These are phyloP conservation scores for Bovichtus diacanthus DNA, from an alignment of 2,797 vertebrate genomes.

Conservation along the genomic window DNA sequence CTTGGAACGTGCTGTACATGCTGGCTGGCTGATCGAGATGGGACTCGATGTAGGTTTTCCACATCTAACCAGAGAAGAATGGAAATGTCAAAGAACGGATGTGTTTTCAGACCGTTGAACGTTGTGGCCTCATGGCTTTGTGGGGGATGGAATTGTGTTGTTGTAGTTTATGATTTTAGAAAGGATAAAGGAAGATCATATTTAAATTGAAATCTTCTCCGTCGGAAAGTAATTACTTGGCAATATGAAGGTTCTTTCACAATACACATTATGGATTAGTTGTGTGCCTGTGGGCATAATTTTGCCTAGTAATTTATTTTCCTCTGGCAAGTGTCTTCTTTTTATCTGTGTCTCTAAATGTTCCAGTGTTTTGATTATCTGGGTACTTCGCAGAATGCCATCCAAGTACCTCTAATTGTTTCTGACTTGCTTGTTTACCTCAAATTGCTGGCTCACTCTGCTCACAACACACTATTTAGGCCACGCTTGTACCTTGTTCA, in stretches of 20 bases:
- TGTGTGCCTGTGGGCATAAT: constrained; percentile 35
- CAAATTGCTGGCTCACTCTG: constrained; percentile 52
- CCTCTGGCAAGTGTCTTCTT: constrained; percentile 25
- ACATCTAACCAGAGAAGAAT: constrained; percentile 43
- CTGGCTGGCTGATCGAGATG: constrained; percentile 20
- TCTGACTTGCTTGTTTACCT: constrained; percentile 73
- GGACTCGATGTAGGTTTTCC: constrained; percentile 21
- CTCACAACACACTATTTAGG: constrained; percentile 36
- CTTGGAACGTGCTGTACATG: constrained; percentile 14
- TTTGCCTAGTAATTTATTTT: constrained; percentile 22
- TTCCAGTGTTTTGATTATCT: constrained; percentile 61
- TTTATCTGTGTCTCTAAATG: constrained; percentile 27
- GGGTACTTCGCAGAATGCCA: constrained; percentile 42
- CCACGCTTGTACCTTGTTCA: constrained; percentile 35
- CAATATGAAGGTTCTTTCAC: constrained; percentile 31
- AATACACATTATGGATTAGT: constrained; percentile 49
- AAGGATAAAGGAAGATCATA: constrained; percentile 15
- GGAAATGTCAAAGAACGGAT: constrained; percentile 41
- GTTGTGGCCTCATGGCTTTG: constrained; percentile 44
- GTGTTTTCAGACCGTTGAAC: constrained; percentile 44
- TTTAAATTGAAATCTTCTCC: constrained; percentile 36
- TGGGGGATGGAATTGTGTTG: constrained; percentile 54
- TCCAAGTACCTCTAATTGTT: constrained; percentile 64
- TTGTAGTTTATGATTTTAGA: constrained; percentile 55
- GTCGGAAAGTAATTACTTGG: constrained; percentile 59